These are phyloP conservation scores for Petrolisthes manimaculis DNA, from an alignment of 2,888 invertebrate genomes.

Conservation along the genomic window DNA sequence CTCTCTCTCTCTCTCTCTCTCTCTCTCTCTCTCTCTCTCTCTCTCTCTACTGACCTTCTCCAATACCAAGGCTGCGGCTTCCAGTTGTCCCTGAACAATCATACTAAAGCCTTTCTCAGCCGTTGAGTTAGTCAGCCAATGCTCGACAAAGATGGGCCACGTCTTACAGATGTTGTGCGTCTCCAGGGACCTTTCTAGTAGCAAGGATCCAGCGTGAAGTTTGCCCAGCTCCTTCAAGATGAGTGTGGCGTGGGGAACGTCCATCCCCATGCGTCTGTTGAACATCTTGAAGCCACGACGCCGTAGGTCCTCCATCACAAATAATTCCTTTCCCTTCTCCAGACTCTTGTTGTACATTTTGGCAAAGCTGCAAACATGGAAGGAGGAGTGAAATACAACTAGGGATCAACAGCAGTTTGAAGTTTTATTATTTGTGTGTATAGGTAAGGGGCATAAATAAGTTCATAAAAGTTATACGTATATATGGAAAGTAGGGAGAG, in stretches of 20 bases:
- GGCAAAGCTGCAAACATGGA: not conserved
- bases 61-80: constrained; percentile 22
- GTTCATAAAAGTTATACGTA: too few relatives aligned
- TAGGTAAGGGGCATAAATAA: too few relatives aligned
- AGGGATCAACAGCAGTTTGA: too few relatives aligned
- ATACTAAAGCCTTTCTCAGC: not conserved
- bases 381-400: too few relatives aligned
- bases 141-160: not conserved
- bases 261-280: constrained; percentile 37
- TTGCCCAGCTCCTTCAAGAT: constrained; percentile 43
- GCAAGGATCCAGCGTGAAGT: constrained; percentile 47
- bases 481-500: too few relatives aligned
- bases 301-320: constrained; percentile 33
- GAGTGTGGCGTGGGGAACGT: constrained; percentile 28
- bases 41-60: constrained; percentile 20
- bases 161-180: not conserved
- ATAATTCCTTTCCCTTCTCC: constrained; percentile 1
- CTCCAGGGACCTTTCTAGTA: constrained; percentile 12
- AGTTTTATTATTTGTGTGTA: too few relatives aligned
- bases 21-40: not conserved
- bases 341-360: not conserved
- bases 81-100: constrained; percentile 8
- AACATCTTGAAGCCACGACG: constrained; percentile 33
- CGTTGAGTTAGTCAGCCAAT: not conserved
- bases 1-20: too few relatives aligned